Conservation (phyloP, 2,113 vertebrate genomes). For the Phalacrocorax carbo region DNA sequence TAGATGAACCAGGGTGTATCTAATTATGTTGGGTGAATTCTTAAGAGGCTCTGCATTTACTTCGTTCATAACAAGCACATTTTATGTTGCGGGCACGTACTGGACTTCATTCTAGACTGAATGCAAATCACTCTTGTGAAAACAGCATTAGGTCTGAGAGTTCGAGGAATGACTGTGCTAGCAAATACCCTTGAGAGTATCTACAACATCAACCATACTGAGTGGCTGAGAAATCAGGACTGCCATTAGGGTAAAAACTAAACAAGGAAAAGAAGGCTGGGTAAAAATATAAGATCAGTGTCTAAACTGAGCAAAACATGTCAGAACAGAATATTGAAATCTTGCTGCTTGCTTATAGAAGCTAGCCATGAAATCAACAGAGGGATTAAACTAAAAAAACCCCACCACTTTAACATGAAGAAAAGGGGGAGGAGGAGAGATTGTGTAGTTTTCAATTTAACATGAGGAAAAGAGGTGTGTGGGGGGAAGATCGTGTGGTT, state of each 20-base stretch:
- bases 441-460: too few relatives aligned
- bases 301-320: neutral
- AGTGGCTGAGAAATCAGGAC: neutral
- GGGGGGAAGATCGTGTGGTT: neutral
- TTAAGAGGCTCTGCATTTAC: conserved; percentile 51
- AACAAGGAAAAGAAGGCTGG: neutral
- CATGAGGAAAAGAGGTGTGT: neutral
- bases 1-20: conserved; percentile 66
- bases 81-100: conserved; percentile 30
- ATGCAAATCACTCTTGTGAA: conserved; percentile 48
- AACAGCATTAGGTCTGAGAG: neutral
- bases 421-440: too few relatives aligned
- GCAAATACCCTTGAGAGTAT: neutral
- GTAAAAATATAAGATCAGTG: neutral
- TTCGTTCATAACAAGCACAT: conserved; percentile 58
- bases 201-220: neutral
- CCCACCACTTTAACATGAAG: neutral
- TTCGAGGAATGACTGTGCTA: conserved; percentile 17
- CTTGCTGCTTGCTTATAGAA: neutral
- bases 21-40: conserved; percentile 71
- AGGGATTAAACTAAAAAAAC: neutral
- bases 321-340: neutral
- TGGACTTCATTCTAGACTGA: conserved; percentile 26
- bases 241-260: neutral
- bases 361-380: neutral